phyloP scores from a whole-genome alignment of 2,797 vertebrate genomes.

The Brachyrhaphis roseni region DNA sequence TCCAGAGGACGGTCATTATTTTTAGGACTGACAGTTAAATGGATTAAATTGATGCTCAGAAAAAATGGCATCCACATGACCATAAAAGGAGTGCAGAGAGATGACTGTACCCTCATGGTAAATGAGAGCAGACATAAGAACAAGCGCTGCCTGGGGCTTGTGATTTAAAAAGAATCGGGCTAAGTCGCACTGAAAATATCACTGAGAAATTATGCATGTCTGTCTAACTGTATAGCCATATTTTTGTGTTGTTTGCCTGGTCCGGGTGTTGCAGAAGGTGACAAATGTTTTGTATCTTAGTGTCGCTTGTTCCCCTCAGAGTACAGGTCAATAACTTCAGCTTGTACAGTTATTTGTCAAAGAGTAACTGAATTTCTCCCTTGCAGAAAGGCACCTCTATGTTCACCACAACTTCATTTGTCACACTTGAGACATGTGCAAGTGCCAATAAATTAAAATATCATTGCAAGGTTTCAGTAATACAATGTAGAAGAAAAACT shows the following conservation, averaged over 20 bases:
- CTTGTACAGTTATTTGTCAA: slow-evolving; percentile 25
- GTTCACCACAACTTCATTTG: slow-evolving; percentile 6
- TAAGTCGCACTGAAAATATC: background rate
- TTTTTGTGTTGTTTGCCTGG: slow-evolving; percentile 25
- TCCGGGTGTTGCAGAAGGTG: slow-evolving; percentile 13
- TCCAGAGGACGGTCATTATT: slow-evolving; percentile 54
- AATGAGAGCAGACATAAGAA: slow-evolving; percentile 53
- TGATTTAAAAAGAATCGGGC: slow-evolving; percentile 39
- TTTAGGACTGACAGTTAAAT: slow-evolving; percentile 54
- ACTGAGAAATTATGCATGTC: slow-evolving; percentile 20
- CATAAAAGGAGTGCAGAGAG: slow-evolving; percentile 37
- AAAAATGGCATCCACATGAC: slow-evolving; percentile 46
- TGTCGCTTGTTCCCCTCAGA: slow-evolving; percentile 17
- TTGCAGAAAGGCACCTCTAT: slow-evolving; percentile 17
- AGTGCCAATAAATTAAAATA: background rate
- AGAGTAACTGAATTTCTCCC: slow-evolving; percentile 3
- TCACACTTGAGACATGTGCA: background rate
- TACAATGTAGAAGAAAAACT: background rate
- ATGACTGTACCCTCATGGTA: slow-evolving; percentile 29
- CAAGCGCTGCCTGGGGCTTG: slow-evolving; percentile 37
- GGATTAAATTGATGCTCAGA: slow-evolving; percentile 54
- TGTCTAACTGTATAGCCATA: background rate
- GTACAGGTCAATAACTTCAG: slow-evolving; percentile 4
- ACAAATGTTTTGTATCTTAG: slow-evolving; percentile 32
- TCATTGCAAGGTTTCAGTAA: background rate